Conservation (phyloP, 2,113 vertebrate genomes). For the Bufo gargarizans region DNA sequence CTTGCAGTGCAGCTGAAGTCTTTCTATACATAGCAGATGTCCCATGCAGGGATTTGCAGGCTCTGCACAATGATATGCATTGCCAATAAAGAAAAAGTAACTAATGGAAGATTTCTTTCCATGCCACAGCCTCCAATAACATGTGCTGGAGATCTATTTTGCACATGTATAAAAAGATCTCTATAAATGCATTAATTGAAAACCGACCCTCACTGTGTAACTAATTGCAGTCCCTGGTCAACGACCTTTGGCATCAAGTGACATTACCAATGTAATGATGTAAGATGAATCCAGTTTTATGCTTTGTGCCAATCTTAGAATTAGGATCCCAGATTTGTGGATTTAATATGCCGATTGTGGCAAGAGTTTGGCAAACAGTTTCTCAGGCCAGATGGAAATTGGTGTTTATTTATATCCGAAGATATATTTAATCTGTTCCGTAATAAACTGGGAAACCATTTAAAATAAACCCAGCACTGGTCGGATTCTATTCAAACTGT, state of each 20-base stretch:
- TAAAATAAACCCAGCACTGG: conserved; percentile 39
- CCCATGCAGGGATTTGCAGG: conserved; percentile 47
- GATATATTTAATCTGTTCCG: conserved; percentile 52
- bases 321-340: conserved; percentile 54
- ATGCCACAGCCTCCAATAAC: conserved; percentile 40
- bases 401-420: conserved; percentile 55
- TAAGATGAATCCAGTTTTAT: conserved; percentile 45
- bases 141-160: conserved; percentile 34
- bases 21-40: conserved; percentile 46
- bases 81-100: conserved; percentile 51
- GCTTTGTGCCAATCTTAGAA: conserved; percentile 41
- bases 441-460: conserved; percentile 44
- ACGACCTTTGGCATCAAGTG: conserved; percentile 31
- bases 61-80: background rate
- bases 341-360: conserved; percentile 55
- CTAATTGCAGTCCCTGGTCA: conserved; percentile 21
- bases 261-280: conserved; percentile 52
- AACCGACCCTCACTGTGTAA: background rate
- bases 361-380: conserved; percentile 45
- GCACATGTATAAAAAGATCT: conserved; percentile 48
- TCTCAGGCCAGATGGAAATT: conserved; percentile 52
- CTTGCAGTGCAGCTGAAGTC: conserved; percentile 12
- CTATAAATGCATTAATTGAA: conserved; percentile 36
- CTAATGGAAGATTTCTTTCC: conserved; percentile 52
- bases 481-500: background rate